Percentiles rank a stretch among this genome's conserved stretches.
phyloP scores from a whole-genome alignment of 2,113 vertebrate genomes.

The Puntigrus tetrazona region DNA sequence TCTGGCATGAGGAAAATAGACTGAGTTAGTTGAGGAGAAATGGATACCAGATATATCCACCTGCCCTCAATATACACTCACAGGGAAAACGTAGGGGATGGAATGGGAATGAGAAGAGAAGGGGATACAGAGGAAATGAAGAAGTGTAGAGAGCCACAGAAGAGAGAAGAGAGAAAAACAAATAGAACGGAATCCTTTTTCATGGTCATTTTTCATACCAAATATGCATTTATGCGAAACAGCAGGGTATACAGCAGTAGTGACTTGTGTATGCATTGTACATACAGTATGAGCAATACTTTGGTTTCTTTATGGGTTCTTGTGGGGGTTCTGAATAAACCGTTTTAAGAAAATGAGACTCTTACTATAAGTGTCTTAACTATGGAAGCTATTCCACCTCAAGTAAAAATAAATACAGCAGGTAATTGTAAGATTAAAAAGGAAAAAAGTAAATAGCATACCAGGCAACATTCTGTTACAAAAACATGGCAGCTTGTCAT shows the following conservation, averaged over 20 bases:
- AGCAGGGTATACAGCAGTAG: background rate
- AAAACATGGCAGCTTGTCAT: too few species aligned
- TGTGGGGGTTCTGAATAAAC: background rate
- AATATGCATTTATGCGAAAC: constrained; percentile 36
- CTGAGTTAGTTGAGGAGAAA: constrained; percentile 42
- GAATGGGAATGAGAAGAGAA: background rate
- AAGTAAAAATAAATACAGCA: background rate
- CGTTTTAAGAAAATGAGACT: background rate
- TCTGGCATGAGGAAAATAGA: constrained; percentile 49
- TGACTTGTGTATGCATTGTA: background rate
- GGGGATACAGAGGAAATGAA: background rate
- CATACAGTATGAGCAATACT: background rate
- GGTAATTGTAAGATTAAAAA: background rate
- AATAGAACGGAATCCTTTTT: background rate
- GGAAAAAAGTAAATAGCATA: too few species aligned
- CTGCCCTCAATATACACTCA: constrained; percentile 42
- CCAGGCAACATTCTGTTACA: too few species aligned
- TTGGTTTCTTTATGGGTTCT: background rate
- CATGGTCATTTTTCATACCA: constrained; percentile 54
- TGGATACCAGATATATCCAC: constrained; percentile 60
- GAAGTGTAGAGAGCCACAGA: background rate
- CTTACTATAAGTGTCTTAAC: background rate
- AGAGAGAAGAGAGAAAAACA: constrained; percentile 9
- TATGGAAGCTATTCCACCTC: background rate
- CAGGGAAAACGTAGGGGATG: constrained; percentile 4